phyloP scores from a whole-genome alignment of 2,113 vertebrate species.

The Gobius niger region DNA sequence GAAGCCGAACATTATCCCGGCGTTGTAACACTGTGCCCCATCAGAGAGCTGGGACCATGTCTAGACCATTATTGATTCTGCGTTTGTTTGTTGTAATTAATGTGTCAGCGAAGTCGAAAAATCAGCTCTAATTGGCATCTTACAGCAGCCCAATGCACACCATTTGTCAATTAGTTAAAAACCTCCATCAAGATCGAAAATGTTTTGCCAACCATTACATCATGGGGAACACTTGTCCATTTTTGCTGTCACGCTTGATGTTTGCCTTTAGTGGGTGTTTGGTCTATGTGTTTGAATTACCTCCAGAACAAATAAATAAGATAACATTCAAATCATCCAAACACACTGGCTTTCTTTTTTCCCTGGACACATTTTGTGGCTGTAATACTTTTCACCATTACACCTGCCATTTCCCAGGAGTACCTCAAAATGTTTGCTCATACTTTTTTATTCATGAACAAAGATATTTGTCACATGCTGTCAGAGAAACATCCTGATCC shows the following conservation, averaged over 20 bases:
- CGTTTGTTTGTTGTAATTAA: slow-evolving; percentile 5
- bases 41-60: not conserved
- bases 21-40: not conserved
- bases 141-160: not conserved
- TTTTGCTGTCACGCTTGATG: too few relatives aligned
- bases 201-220: not conserved
- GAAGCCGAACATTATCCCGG: not conserved
- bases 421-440: not conserved
- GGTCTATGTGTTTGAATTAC: too few relatives aligned
- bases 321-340: too few relatives aligned
- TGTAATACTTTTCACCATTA: slow-evolving; percentile 1
- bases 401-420: not conserved
- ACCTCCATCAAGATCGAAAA: slow-evolving; percentile 18
- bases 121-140: slow-evolving; percentile 17
- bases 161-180: slow-evolving; percentile 11
- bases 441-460: not conserved
- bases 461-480: not conserved
- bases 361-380: not conserved
- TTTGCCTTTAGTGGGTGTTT: too few relatives aligned
- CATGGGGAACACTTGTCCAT: too few relatives aligned
- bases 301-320: too few relatives aligned
- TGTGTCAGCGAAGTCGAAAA: not conserved
- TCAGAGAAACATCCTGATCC: not conserved
- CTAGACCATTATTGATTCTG: slow-evolving; percentile 8
- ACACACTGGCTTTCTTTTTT: not conserved